Conservation (phyloP, 2,113 vertebrate genomes). For the Azemiops feae region DNA sequence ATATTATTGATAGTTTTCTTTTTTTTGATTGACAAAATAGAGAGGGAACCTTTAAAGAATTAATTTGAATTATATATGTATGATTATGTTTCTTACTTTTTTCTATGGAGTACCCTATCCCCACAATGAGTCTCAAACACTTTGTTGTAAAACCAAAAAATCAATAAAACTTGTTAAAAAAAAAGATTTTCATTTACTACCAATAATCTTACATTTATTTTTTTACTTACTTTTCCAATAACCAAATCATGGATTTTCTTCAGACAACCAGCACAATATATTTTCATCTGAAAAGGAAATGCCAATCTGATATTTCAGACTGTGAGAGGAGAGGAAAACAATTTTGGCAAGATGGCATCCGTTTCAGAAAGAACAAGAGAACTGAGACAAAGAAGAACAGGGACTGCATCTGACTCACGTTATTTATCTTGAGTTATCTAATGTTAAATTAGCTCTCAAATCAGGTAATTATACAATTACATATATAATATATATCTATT, state of each 20-base stretch:
- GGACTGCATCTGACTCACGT: background rate
- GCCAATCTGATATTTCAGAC: background rate
- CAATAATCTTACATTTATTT: background rate
- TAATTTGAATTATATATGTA: too few species aligned
- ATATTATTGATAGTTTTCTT: too few species aligned
- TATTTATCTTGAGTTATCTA: background rate
- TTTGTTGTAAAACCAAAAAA: too few species aligned
- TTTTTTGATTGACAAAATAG: too few species aligned
- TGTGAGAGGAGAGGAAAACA: background rate
- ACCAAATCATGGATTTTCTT: background rate
- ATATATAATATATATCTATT: background rate
- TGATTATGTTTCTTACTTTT: too few species aligned
- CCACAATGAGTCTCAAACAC: too few species aligned
- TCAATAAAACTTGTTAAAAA: too few species aligned
- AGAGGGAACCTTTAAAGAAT: too few species aligned
- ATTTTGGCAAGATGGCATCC: background rate
- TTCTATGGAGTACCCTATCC: too few species aligned
- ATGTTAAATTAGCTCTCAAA: background rate
- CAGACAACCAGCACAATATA: background rate
- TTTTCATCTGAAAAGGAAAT: background rate
- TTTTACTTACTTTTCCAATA: background rate
- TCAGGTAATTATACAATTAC: background rate
- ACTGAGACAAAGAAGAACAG: background rate
- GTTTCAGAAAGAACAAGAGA: background rate
- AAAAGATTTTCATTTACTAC: background rate